A percentile compares a stretch with the other conserved stretches of the same genome.
Evolutionary conservation across 1,140 invertebrate genomes (phyloP).

Genomic region (Pentalonia nigronervosa): DNA sequence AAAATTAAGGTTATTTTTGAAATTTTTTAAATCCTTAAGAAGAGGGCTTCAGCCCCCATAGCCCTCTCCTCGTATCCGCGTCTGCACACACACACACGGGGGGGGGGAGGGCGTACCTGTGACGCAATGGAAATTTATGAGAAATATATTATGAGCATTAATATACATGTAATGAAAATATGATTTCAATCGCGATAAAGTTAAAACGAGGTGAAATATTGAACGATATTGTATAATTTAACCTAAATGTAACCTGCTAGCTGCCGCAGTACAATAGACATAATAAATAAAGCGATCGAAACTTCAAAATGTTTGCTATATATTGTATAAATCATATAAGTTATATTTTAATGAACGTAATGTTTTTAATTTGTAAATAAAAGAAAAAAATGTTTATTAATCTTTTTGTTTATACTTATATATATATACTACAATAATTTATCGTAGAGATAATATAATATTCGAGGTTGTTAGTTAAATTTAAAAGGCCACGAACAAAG

Average conservation of each 20-base stretch:
- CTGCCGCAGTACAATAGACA: not conserved
- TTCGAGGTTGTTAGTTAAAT: not conserved
- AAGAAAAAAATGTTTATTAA: not conserved
- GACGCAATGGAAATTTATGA: no score
- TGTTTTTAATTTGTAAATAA: not conserved
- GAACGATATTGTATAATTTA: not conserved
- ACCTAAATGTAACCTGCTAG: not conserved
- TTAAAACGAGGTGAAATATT: not conserved
- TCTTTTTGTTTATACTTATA: not conserved
- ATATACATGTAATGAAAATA: not conserved
- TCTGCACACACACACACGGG: no score
- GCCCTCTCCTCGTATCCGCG: no score
- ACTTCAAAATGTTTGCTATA: not conserved
- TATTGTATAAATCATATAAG: not conserved
- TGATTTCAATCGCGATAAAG: not conserved
- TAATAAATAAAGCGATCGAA: not conserved
- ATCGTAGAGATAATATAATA: not conserved
- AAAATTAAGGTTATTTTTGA: no score
- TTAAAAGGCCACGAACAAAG: not conserved
- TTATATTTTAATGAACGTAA: not conserved
- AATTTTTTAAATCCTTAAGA: no score
- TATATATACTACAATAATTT: not conserved
- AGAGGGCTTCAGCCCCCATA: no score
- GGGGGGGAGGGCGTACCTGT: no score
- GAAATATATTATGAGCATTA: no score